Evolutionary conservation across 1,140 invertebrate genomes (phyloP).

Genomic region (Diorhabda elongata): DNA sequence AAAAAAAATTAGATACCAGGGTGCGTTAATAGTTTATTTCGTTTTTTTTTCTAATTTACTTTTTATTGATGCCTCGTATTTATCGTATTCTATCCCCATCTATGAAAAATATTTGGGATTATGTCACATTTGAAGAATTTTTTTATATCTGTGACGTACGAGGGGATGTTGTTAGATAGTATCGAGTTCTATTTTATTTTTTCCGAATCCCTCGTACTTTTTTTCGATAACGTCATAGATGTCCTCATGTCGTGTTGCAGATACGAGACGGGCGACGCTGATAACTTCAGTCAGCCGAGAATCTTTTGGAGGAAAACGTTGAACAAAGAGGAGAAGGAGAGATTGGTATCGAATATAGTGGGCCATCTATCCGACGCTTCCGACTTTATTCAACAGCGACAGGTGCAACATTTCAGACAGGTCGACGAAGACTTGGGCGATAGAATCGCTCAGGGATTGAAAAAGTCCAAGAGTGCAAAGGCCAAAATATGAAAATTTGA

Average conservation of each 20-base stretch:
- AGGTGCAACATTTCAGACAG: conserved; percentile 69
- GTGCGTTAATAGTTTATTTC: no score
- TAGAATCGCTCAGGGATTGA: conserved; percentile 59
- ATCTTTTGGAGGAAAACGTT: conserved; percentile 80
- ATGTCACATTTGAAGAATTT: no score
- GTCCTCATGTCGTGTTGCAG: conserved; percentile 9
- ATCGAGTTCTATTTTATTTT: no score
- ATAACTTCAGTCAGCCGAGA: conserved; percentile 84
- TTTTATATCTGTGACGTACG: no score
- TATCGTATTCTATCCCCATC: no score
- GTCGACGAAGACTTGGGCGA: conserved; percentile 66
- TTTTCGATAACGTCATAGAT: no score
- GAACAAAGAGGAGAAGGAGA: conserved; percentile 63
- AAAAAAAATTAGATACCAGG: no score
- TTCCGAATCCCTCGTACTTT: no score
- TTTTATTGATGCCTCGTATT: no score
- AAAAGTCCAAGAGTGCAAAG: conserved; percentile 29
- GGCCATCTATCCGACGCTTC: conserved; percentile 71
- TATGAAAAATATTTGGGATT: no score
- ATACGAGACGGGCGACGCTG: conserved; percentile 79
- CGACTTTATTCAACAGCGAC: conserved; percentile 80
- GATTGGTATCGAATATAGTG: conserved; percentile 78
- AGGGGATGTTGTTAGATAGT: no score
- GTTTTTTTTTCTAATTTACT: no score
- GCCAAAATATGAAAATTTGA: conserved; percentile 38